Percentiles rank a stretch among this genome's conserved stretches.
Conservation (phyloP, 1,140 invertebrate species). For the Zophobas atratus region DNA sequence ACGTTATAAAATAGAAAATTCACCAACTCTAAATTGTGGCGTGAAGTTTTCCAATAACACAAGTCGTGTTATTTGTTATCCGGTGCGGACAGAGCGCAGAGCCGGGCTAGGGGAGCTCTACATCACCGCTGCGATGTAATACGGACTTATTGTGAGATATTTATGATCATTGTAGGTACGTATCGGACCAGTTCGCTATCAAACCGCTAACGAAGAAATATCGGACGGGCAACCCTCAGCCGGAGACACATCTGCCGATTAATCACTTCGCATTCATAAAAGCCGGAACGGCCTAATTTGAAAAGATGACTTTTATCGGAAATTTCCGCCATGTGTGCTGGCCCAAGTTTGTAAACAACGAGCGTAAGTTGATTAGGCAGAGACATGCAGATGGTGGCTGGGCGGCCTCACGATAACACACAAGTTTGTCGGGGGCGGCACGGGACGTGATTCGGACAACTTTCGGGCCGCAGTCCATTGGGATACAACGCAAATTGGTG, state of each 20-base stretch:
- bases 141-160: constrained; percentile 59
- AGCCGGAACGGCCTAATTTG: constrained; percentile 11
- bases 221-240: constrained; percentile 7
- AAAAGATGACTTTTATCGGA: constrained; percentile 23
- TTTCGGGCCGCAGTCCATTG: constrained; percentile 21
- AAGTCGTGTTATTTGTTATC: constrained; percentile 61
- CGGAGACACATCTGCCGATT: constrained; percentile 26
- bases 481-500: constrained; percentile 3
- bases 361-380: constrained; percentile 14
- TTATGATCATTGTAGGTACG: constrained; percentile 53
- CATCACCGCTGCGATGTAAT: constrained; percentile 58
- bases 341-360: constrained; percentile 9
- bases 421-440: constrained; percentile 5
- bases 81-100: constrained; percentile 49
- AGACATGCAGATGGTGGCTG: constrained; percentile 23
- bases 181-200: constrained; percentile 20
- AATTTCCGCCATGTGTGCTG: constrained; percentile 7
- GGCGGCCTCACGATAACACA: constrained; percentile 2
- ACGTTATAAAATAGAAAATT: constrained; percentile 45
- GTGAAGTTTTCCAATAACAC: constrained; percentile 62
- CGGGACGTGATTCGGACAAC: constrained; percentile 17
- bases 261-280: constrained; percentile 22
- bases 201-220: constrained; percentile 41
- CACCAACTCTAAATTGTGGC: constrained; percentile 56
- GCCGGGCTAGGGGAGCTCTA: constrained; percentile 49